Base-by-base conservation (phyloP, 1,140 invertebrate species). In the Caerostris darwini region DNA sequence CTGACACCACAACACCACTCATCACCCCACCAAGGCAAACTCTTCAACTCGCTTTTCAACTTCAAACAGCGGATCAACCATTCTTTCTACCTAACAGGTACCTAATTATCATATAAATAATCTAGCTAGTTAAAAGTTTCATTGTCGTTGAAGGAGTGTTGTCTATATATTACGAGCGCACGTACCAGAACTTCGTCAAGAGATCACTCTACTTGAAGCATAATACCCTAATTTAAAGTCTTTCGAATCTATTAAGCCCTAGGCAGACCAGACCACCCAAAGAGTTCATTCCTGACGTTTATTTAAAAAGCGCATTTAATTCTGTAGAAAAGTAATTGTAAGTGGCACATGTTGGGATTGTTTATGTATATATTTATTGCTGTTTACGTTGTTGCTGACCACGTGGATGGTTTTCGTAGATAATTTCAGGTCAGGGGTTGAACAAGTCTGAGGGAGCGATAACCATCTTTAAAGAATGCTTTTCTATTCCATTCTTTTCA, bases 211-310 rank as follows among this genome's bases (percentile, higher is more conserved):
- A 87, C 81, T 77, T 86, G 83, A 19, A 85, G 64, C 81, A 92
- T 92, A 92, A 93, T 93, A 93, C 92, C 83, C 92, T 93, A 93
- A 93, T 93, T 93, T 93, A 93, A 93, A 93, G 92, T 93, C 92
- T 93, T 87, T 58, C 82, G 92, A 93, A 87, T 87, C 92, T 92
- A 92, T 92, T 92, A 92, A 92, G 92, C 92, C 83, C n/a, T 77
- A 85, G 92, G 92, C 90, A 12, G 77, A 64, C 59, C 54, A 59
- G 92, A 93, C 92, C 92, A 93, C 92, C 92, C 92, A 93, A 93
- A 64, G 90, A 85, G 90, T 92, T 85, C 81, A 85, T 93, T 57
- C 77, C 58, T 50, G 81, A 19, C 89, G 67, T 92, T 93, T 93
- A 93, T 93, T 93, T 93, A 86, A 93, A 93, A 93, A 93, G 83